phyloP scores from a whole-genome alignment of 2,888 invertebrate species.

The Drosophila parthenogenetica region DNA sequence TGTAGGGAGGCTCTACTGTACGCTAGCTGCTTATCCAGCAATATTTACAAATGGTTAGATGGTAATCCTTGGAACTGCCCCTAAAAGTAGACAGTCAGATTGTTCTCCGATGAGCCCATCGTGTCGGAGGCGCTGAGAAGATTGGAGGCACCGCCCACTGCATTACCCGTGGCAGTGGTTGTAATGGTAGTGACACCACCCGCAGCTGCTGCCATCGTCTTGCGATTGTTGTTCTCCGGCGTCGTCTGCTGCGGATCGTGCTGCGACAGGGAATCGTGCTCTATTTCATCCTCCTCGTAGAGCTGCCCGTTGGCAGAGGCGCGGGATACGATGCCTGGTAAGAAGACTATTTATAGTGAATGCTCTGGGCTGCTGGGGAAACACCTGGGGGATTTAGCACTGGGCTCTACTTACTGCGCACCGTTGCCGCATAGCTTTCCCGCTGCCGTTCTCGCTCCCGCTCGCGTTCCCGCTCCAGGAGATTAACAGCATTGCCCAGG shows the following conservation, averaged over 20 bases:
- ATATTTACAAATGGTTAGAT: slow-evolving; percentile 59
- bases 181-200: slow-evolving; percentile 67
- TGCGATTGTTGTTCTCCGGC: slow-evolving; percentile 73
- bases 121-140: slow-evolving; percentile 81
- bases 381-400: neutral
- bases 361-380: slow-evolving; percentile 58
- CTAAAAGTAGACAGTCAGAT: slow-evolving; percentile 87
- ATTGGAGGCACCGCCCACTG: slow-evolving; percentile 71
- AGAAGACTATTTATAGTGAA: slow-evolving; percentile 77
- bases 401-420: slow-evolving; percentile 86
- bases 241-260: slow-evolving; percentile 59
- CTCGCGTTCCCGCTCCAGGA: slow-evolving; percentile 85
- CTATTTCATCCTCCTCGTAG: slow-evolving; percentile 85
- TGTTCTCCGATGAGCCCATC: slow-evolving; percentile 86
- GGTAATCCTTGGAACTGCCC: neutral
- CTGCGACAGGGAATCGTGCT: slow-evolving; percentile 82
- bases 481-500: slow-evolving; percentile 87
- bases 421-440: slow-evolving; percentile 86
- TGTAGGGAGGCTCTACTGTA: slow-evolving; percentile 20
- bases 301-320: slow-evolving; percentile 85
- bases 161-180: slow-evolving; percentile 49
- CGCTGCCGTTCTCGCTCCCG: slow-evolving; percentile 84
- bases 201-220: slow-evolving; percentile 65
- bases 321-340: slow-evolving; percentile 86
- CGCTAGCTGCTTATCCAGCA: slow-evolving; percentile 48